These are phyloP conservation scores for Lycodopsis pacificus DNA, from an alignment of 2,797 vertebrate species.

Conservation along the genomic window DNA sequence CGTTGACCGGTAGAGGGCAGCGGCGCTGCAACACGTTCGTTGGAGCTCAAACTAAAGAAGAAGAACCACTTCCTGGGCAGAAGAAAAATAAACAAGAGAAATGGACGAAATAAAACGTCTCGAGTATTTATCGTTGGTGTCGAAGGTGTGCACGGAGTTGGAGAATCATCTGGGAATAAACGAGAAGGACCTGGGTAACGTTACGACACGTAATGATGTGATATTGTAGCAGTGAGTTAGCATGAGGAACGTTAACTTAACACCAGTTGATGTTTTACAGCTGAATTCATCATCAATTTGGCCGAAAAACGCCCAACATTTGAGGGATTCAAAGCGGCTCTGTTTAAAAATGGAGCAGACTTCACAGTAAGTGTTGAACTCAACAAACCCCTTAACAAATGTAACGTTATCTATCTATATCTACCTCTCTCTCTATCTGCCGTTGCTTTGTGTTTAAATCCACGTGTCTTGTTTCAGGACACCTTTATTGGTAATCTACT, in stretches of 20 bases:
- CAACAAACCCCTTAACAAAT: background rate
- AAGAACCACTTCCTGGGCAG: background rate
- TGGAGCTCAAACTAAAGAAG: background rate
- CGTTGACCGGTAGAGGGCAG: constrained; percentile 21
- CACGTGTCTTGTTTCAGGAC: constrained; percentile 77
- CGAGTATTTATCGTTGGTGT: constrained; percentile 92
- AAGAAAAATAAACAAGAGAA: background rate
- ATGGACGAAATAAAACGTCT: constrained; percentile 87
- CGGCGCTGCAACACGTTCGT: background rate
- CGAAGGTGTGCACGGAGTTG: constrained; percentile 94
- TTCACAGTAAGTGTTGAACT: constrained; percentile 86
- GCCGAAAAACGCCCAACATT: constrained; percentile 89
- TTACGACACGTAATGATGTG: no score
- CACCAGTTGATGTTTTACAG: constrained; percentile 63
- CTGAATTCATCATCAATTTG: constrained; percentile 92
- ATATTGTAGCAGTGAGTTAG: no score
- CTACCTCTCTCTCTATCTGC: no score
- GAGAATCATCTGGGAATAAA: constrained; percentile 94
- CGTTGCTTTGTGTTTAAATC: background rate
- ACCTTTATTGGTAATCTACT: constrained; percentile 91
- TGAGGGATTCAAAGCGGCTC: constrained; percentile 87
- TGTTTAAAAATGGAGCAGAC: constrained; percentile 91
- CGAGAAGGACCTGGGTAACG: constrained; percentile 92
- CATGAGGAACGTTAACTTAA: no score
- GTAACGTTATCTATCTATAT: no score